Base-by-base conservation (phyloP, 2,888 invertebrate species). In the Mellilla xanthometata region DNA sequence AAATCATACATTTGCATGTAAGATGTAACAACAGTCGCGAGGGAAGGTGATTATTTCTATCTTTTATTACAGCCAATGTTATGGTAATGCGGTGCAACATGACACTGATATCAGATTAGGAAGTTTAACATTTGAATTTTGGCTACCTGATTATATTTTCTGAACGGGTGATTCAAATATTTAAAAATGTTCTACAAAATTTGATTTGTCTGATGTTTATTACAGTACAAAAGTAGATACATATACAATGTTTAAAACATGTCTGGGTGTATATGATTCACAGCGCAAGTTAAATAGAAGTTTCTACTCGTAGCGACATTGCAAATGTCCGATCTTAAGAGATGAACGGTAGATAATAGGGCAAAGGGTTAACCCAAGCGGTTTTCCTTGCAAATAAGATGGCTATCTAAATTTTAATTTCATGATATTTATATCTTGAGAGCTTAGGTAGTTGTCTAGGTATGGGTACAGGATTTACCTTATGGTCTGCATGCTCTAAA, bases 91-190 rank as follows among this genome's bases (percentile, higher is more conserved):
- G 41, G 54, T 69, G 88, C 79, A 87, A 87, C 76, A 76, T 80
- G 88, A 89, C 81, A 87, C 88, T 78, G 83, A 83, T 88, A 89
- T 88, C 85, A 78, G 88, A 88, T 88, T 83, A 76, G 63, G 65
- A 69, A 71, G 72, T 80, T 76, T 69, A 66, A 75, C 75, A 76
- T 72, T 68, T 55, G 19, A 61, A 61, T 63, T 55, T 68, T 62
- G 48, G 61, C 63, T 68, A 71, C 67, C 67, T 67, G 67, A 58
- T 13, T 1, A 19, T 6, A 19, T 19, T 19, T 19, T 6, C 3
- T 6, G 3, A 6, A 19, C 15, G 15, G 15, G 3, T 19, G 6
- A 3, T 19, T 19, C 15, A 19, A 19, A 19, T 19, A 19, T 19
- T 19, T 6, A 3, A n/a, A n/a, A n/a, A 19, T 6, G 15, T 6